Evolutionary conservation across 2,888 invertebrate genomes (phyloP), one percentile per base, ranked within the genome.

Genomic region (Mayetiola destructor): DNA sequence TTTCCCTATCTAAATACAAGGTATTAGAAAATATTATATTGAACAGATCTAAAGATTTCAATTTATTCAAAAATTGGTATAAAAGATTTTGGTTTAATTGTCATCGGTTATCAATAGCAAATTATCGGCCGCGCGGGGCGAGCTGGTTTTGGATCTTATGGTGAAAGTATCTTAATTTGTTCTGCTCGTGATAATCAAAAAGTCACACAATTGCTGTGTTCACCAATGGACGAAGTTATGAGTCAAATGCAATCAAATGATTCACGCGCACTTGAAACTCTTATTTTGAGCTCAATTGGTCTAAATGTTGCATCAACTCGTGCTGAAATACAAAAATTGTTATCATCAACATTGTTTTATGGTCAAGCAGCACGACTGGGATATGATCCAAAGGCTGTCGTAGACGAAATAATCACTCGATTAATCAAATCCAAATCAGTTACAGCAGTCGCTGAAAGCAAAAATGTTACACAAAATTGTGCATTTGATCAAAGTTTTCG

Each of bases 71-170:
- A 39, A 9, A 37, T 32, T 12, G 37, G n/a, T 6, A 9, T 37
- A 37, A 37, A 5, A 4, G 8, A 14, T 37, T 6, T 14, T 9
- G n/a, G 12, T 10, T 10, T 37, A 16, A 8, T 23, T n/a, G n/a
- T n/a, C 3, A 3, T 42, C 12, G 9, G 3, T 42, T 42, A 23
- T 23, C n/a, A n/a, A n/a, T n/a, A n/a, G n/a, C 97, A 97, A 79
- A 97, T 97, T 96, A 81, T 82, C 57, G 96, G 96, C 1, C 76
- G 96, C 56, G 96, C 96, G 5, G 96, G 96, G 0, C 78, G 96
- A 59, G 88, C 94, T 1, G 95, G 95, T 1, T 76, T 90, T 62
- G 85, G 86, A 32, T 78, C 81, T 56, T 75, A 78, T 9, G 92
- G 84, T 62, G 94, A 95, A 67, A 92, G 93, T 68, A 85, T 93